Conservation (phyloP, 2,888 invertebrate genomes). For the Athripsodes cinereus region DNA sequence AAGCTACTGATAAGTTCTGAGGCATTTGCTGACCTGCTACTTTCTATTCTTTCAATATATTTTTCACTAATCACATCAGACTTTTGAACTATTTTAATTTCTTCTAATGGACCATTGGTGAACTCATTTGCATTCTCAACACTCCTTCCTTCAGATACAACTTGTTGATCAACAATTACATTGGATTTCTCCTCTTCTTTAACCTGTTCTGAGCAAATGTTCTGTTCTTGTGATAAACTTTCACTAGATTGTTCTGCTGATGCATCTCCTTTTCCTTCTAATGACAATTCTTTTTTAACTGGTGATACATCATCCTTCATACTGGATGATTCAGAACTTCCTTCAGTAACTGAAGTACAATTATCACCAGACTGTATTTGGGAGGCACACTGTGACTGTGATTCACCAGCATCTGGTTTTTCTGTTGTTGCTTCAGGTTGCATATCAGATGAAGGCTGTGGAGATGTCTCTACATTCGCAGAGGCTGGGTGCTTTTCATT, state of each 20-base stretch:
- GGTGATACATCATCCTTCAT: too few species aligned
- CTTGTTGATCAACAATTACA: neutral
- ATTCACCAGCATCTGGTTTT: neutral
- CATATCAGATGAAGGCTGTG: neutral
- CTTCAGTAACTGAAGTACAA: too few species aligned
- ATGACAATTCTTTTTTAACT: too few species aligned
- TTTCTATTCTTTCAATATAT: constrained; percentile 58
- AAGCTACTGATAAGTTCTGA: constrained; percentile 86
- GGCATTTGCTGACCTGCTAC: constrained; percentile 79
- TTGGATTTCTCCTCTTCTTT: constrained; percentile 34
- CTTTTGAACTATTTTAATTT: neutral
- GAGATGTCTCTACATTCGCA: neutral
- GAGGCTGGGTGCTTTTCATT: neutral
- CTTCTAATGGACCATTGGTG: constrained; percentile 9
- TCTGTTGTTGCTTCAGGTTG: neutral
- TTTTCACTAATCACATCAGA: constrained; percentile 1
- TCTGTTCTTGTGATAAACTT: neutral
- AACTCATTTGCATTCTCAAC: neutral
- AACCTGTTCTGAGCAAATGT: neutral
- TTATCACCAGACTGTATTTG: too few species aligned
- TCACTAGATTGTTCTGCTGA: too few species aligned
- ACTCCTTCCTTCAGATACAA: too few species aligned
- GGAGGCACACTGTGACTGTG: too few species aligned
- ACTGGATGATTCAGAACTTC: too few species aligned
- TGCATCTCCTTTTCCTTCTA: too few species aligned